Evolutionary conservation across 2,888 invertebrate species (phyloP), one percentile per base, ranked within the genome.

Genomic region (Philereme transversata): DNA sequence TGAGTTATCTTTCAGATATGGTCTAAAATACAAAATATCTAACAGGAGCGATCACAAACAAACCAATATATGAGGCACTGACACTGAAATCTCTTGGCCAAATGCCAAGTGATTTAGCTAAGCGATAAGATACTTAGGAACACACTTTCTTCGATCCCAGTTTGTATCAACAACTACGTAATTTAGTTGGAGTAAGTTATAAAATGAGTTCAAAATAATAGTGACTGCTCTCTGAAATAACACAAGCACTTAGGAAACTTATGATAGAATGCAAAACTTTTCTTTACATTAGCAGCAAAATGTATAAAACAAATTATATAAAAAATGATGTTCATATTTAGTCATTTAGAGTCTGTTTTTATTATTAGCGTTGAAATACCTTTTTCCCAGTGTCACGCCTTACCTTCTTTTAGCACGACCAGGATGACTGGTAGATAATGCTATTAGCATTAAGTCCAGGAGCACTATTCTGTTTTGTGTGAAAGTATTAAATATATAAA

Each of bases 41-140:
- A 58, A 46, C 57, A 49, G 41, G 51, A 59, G 56, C 60, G 51
- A 64, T 64, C 62, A 67, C 70, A 71, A 73, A 72, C 64, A 69
- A 61, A 65, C 60, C 65, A 65, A 67, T 72, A 67, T 70, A 52
- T n/a, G 59, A 64, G 66, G 53, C 73, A 70, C 68, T 72, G 73
- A 73, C 70, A 70, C 66, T 69, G 68, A 68, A 68, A 64, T 57
- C 63, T 63, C 51, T 59, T 73, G 73, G 73, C 66, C 34, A 35
- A 49, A 53, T 33, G 67, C 73, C 73, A 73, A 67, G 47, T 22
- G 58, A 66, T 66, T 66, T 60, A 54, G 53, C 57, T 62, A 66
- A 67, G 61, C 65, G 57, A 62, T 66, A 60, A 64, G 57, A 63
- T 60, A 58, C 61, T 64, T 62, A 62, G 38, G 59, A 47, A 41